Evolutionary conservation across 2,888 invertebrate species (phyloP).

Genomic region (Amphipoea oculea): DNA sequence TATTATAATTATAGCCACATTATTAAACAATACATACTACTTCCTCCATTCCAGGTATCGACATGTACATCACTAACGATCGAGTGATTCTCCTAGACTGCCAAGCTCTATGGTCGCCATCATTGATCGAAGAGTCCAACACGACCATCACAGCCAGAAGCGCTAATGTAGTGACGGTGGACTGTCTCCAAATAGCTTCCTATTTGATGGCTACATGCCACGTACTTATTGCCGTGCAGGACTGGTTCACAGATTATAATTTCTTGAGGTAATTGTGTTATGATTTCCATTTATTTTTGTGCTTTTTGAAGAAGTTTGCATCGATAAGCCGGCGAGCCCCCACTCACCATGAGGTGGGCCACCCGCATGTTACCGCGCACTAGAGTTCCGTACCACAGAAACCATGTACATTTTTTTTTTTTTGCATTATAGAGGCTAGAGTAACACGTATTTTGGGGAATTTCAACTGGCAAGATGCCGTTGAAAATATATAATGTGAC

Average conservation of each 20-base stretch:
- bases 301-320: background rate
- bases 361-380: background rate
- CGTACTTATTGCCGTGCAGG: slow-evolving; percentile 96
- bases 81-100: slow-evolving; percentile 96
- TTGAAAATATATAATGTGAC: background rate
- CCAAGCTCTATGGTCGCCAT: slow-evolving; percentile 95
- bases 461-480: no score
- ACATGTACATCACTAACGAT: slow-evolving; percentile 93
- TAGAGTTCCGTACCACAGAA: background rate
- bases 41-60: slow-evolving; percentile 90
- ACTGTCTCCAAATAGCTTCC: slow-evolving; percentile 95
- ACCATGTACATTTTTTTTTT: background rate
- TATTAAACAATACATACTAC: background rate
- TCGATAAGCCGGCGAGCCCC: background rate
- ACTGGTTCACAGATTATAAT: slow-evolving; percentile 97
- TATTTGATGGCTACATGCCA: slow-evolving; percentile 97
- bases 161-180: slow-evolving; percentile 91
- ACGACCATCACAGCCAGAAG: slow-evolving; percentile 87
- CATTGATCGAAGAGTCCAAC: slow-evolving; percentile 92
- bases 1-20: no score
- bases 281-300: background rate
- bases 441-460: background rate
- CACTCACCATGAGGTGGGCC: background rate
- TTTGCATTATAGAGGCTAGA: background rate
- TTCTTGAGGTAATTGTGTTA: slow-evolving; percentile 91